Conservation (phyloP, 2,797 vertebrate species). For the Amphiprion clarkii region DNA sequence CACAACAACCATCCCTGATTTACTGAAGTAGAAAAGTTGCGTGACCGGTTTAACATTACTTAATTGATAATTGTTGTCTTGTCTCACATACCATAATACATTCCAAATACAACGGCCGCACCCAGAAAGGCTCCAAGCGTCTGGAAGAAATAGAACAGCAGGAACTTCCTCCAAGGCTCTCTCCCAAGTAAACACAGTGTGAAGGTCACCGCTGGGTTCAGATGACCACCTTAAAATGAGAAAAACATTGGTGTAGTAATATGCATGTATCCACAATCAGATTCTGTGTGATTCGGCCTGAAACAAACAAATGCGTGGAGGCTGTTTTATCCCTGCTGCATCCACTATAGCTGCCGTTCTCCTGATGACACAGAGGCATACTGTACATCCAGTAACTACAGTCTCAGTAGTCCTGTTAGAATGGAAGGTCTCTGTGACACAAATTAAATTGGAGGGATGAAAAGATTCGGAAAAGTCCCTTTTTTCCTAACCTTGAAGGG, state of each 20-base stretch:
- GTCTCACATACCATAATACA: constrained; percentile 87
- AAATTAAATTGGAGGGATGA: constrained; percentile 72
- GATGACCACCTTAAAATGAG: constrained; percentile 86
- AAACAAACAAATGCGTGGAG: constrained; percentile 11
- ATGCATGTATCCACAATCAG: not conserved
- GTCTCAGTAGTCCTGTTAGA: constrained; percentile 48
- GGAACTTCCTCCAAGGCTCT: constrained; percentile 92
- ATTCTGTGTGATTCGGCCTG: not conserved
- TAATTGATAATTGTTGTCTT: not conserved
- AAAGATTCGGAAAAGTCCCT: constrained; percentile 44
- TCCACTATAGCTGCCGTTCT: not conserved
- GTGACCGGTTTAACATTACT: not conserved
- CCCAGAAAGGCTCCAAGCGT: constrained; percentile 91
- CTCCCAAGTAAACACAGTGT: constrained; percentile 89
- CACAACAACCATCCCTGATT: not conserved
- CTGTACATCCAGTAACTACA: constrained; percentile 37
- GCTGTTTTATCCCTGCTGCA: not conserved
- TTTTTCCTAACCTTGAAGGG: constrained; percentile 57
- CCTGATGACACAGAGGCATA: not conserved
- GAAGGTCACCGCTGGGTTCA: constrained; percentile 93
- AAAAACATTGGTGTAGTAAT: not conserved
- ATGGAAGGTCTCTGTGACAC: constrained; percentile 64
- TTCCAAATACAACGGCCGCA: constrained; percentile 87
- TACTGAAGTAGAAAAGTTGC: not conserved
- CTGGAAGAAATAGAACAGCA: constrained; percentile 88